Percentiles rank a stretch among this genome's conserved stretches.
These are phyloP conservation scores for Thamnaconus septentrionalis DNA, from an alignment of 2,113 vertebrate species.

Conservation along the genomic window DNA sequence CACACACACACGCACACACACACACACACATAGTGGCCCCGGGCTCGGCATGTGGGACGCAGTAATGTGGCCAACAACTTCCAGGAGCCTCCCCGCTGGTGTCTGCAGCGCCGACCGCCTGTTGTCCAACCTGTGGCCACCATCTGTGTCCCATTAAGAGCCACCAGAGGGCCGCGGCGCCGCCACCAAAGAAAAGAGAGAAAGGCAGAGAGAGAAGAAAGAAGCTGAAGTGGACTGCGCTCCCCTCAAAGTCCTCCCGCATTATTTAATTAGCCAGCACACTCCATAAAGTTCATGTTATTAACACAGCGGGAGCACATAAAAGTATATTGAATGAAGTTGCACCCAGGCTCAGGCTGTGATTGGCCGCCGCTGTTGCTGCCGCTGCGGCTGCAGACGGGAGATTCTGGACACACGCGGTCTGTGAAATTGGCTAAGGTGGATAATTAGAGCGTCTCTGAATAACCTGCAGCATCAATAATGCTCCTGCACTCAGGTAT, in stretches of 20 bases:
- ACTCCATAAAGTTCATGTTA: constrained; percentile 67
- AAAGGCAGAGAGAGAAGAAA: too few species aligned
- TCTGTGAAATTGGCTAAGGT: too few species aligned
- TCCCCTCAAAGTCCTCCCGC: constrained; percentile 56
- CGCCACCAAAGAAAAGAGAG: constrained; percentile 29
- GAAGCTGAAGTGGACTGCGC: constrained; percentile 23
- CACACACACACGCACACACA: constrained; percentile 29
- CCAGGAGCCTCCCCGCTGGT: constrained; percentile 63
- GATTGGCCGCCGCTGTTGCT: too few species aligned
- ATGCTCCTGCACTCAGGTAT: too few species aligned
- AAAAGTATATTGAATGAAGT: constrained; percentile 65
- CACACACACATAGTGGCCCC: constrained; percentile 24
- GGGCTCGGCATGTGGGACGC: constrained; percentile 52
- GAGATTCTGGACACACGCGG: not conserved
- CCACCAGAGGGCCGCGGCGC: constrained; percentile 47
- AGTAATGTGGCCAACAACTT: constrained; percentile 53
- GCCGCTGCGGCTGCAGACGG: constrained; percentile 15
- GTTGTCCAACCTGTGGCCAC: constrained; percentile 57
- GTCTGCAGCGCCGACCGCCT: constrained; percentile 57
- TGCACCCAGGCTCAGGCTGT: constrained; percentile 38
- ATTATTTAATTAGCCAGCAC: constrained; percentile 66
- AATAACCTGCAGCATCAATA: too few species aligned
- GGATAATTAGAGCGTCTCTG: too few species aligned
- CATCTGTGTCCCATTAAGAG: constrained; percentile 74
- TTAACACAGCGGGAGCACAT: constrained; percentile 63